Conservation (phyloP, 2,888 invertebrate genomes). For the Rhaphigaster nebulosa region DNA sequence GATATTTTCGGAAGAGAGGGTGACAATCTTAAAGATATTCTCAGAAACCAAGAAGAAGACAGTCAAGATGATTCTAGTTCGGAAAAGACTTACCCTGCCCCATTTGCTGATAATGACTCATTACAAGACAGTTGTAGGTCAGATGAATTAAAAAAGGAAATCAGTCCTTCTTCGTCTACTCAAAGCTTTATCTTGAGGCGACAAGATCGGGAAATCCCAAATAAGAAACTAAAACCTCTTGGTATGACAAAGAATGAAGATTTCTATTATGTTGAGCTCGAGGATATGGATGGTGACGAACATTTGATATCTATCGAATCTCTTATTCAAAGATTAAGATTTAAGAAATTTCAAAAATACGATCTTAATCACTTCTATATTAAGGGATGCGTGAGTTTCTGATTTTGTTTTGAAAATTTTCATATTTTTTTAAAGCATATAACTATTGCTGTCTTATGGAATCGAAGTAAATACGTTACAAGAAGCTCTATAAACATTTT, state of each 20-base stretch:
- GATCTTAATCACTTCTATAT: background rate
- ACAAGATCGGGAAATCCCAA: background rate
- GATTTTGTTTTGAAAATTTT: background rate
- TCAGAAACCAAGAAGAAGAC: background rate
- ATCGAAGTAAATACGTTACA: background rate
- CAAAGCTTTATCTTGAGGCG: background rate
- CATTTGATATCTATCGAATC: background rate
- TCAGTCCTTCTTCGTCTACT: background rate
- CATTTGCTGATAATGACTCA: background rate
- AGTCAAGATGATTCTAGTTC: background rate
- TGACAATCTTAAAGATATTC: background rate
- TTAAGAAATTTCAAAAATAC: background rate
- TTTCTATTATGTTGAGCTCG: background rate
- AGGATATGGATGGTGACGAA: background rate
- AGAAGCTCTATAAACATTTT: background rate
- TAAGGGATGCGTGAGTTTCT: background rate
- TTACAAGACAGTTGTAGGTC: background rate
- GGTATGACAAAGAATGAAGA: background rate
- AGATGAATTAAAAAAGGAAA: background rate
- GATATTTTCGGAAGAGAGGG: background rate
- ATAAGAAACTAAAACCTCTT: background rate
- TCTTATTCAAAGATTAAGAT: background rate
- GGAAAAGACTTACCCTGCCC: background rate
- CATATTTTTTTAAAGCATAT: background rate
- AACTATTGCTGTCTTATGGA: background rate